Evolutionary conservation across 2,113 vertebrate species (phyloP), one percentile per base, ranked within the genome.

Genomic region (Eurypyga helias): DNA sequence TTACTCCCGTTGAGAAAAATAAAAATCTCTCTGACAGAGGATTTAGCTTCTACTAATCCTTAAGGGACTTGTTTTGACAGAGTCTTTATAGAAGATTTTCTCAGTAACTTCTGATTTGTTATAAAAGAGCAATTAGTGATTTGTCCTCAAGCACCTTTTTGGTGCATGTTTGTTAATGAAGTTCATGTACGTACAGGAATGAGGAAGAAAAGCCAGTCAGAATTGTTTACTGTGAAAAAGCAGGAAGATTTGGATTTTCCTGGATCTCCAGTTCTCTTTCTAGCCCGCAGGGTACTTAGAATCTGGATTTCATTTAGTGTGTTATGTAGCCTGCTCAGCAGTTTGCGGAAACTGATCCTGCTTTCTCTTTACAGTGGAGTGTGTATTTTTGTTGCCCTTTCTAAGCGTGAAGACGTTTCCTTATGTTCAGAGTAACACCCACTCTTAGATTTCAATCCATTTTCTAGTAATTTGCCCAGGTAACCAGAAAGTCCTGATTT

Each of bases 41-140:
- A 97, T 98, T 98, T 98, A 96, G 89, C 94, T 90, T 82, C 84
- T 94, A 72, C 96, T 98, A 98, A 98, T 98, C 98, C 97, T 97
- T 95, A 91, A 96, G 98, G 96, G 97, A 97, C 97, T 98, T 98
- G 98, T 98, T 98, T 98, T 98, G 98, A 98, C 98, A 98, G 95
- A 96, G 90, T 95, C 96, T 98, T 98, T 97, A 91, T 71, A 82
- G 96, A 93, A 97, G 94, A 96, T 98, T 97, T 98, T 97, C 94
- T 93, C 61, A 45, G 96, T 89, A 97, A 98, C 91, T 98, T 97
- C 67, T 87, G 88, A 86, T 97, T 96, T 85, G 28, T 97, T 98
- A 88, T 93, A 92, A 98, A 98, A 97, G 93, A 97, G 93, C 96
- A 97, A 96, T 98, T 98, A 97, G 95, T 76, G 93, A 64, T 96